A percentile compares a stretch with the other conserved stretches of the same genome.
Evolutionary conservation across 1,140 invertebrate genomes (phyloP).

Genomic region (Parapsyche elsis): DNA sequence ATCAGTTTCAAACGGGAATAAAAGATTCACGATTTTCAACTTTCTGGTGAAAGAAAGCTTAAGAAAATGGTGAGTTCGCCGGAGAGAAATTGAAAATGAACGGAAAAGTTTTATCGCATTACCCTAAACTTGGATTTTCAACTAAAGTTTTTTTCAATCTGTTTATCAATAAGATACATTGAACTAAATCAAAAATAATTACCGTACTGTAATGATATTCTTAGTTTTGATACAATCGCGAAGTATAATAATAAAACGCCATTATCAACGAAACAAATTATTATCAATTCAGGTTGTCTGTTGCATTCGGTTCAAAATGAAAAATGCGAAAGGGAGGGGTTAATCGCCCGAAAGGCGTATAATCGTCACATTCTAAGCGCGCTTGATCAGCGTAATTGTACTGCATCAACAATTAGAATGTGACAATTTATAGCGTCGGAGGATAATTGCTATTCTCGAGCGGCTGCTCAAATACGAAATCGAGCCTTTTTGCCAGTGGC

Average conservation of each 20-base stretch:
- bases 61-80: neutral
- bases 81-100: neutral
- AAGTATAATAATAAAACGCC: neutral
- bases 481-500: too few relatives aligned
- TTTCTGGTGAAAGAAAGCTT: neutral
- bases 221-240: too few relatives aligned
- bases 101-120: neutral
- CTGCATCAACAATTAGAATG: neutral
- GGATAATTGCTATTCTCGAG: too few relatives aligned
- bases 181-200: too few relatives aligned
- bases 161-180: too few relatives aligned
- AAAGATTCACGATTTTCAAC: neutral
- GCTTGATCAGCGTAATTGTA: neutral
- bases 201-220: too few relatives aligned
- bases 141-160: too few relatives aligned
- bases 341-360: neutral
- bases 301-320: neutral
- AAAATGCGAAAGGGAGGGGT: neutral
- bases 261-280: neutral
- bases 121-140: neutral
- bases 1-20: too few relatives aligned
- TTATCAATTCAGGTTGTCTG: neutral
- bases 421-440: too few relatives aligned
- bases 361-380: too few relatives aligned
- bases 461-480: too few relatives aligned